phyloP scores from a whole-genome alignment of 35 echinoderm and acorn worm species.

The Ptychodera flava region DNA sequence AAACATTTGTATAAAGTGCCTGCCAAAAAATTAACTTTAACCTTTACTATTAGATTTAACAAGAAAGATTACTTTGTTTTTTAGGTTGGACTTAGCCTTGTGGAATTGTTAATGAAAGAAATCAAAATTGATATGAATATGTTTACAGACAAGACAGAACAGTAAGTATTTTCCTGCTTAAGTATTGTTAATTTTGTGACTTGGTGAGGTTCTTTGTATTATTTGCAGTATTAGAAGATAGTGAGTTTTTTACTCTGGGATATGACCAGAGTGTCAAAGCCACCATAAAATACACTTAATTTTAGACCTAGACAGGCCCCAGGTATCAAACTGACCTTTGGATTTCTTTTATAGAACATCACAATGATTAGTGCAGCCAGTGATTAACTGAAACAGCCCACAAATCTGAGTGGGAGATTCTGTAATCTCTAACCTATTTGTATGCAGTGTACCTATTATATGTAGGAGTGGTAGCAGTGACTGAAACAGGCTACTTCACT shows the following conservation, averaged over 20 bases:
- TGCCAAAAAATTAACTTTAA: no score
- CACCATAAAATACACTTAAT: no score
- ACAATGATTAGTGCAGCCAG: no score
- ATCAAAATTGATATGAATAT: constrained; percentile 68
- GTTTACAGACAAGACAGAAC: constrained; percentile 24
- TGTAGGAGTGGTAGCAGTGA: no score
- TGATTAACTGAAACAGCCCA: no score
- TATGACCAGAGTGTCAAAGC: neutral
- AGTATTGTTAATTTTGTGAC: neutral
- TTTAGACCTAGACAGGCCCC: neutral
- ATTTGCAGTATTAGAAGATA: neutral
- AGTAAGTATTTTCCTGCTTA: constrained; percentile 24
- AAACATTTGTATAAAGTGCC: no score
- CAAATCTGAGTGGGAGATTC: neutral
- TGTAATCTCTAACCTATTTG: no score
- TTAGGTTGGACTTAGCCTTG: constrained; percentile 57
- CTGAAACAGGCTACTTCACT: no score
- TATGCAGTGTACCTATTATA: no score
- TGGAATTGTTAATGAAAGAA: constrained; percentile 70
- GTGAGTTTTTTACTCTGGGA: neutral
- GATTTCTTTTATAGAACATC: neutral
- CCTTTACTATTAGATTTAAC: no score
- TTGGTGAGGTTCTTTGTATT: neutral
- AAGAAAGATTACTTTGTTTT: no score
- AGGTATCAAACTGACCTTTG: neutral